A percentile compares a stretch with the other conserved stretches of the same genome.
Evolutionary conservation across 2,113 vertebrate genomes (phyloP).

Genomic region (Antennarius striatus): DNA sequence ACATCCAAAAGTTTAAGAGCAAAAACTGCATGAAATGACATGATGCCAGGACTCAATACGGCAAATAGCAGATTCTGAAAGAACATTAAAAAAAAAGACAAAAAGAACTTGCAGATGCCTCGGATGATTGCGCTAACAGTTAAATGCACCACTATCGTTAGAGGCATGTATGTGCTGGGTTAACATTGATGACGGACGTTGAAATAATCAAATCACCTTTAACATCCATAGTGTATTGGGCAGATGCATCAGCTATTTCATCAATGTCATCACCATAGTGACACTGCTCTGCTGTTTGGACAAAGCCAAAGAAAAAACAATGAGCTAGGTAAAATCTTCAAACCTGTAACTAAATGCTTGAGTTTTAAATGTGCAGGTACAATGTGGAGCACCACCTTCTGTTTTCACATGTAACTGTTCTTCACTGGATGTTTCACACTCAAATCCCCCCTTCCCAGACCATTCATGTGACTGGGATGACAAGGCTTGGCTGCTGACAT

Average conservation of each 20-base stretch:
- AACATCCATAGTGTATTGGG: slow-evolving; percentile 78
- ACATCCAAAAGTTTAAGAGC: slow-evolving; percentile 69
- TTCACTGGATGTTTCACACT: slow-evolving; percentile 60
- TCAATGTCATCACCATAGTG: slow-evolving; percentile 78
- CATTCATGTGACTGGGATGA: slow-evolving; percentile 49
- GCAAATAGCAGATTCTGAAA: slow-evolving; percentile 59
- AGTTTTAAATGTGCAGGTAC: slow-evolving; percentile 60
- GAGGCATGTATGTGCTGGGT: slow-evolving; percentile 75
- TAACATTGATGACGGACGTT: slow-evolving; percentile 78
- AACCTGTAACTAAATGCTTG: slow-evolving; percentile 47
- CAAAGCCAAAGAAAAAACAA: slow-evolving; percentile 84
- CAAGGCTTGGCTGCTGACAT: slow-evolving; percentile 52
- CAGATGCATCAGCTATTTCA: slow-evolving; percentile 79
- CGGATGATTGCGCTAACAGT: slow-evolving; percentile 55
- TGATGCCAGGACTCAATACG: slow-evolving; percentile 49
- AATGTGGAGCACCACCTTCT: slow-evolving; percentile 77
- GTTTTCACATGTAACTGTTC: slow-evolving; percentile 64
- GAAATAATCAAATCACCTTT: slow-evolving; percentile 83
- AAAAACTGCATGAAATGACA: slow-evolving; percentile 65
- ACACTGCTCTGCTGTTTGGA: slow-evolving; percentile 81
- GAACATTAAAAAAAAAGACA: slow-evolving; percentile 14
- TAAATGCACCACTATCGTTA: slow-evolving; percentile 76
- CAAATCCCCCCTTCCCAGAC: slow-evolving; percentile 59
- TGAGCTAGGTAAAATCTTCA: slow-evolving; percentile 69
- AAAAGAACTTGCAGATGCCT: slow-evolving; percentile 48